phyloP scores from a whole-genome alignment of 2,888 invertebrate species.

The Hetaerina titia region DNA sequence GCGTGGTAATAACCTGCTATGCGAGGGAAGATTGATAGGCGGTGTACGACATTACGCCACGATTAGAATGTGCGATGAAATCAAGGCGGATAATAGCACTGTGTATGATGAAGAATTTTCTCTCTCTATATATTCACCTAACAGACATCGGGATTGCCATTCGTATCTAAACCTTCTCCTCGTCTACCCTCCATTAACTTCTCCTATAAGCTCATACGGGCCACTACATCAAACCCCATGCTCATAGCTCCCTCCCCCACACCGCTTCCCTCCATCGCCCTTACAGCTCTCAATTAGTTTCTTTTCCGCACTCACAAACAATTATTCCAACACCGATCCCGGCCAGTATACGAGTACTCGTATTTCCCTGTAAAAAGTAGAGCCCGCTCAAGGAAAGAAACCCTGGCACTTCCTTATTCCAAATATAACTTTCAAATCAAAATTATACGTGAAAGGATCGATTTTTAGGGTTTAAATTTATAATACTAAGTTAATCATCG shows the following conservation, averaged over 20 bases:
- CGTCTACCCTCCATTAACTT: background rate
- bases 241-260: background rate
- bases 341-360: too few species aligned
- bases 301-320: too few species aligned
- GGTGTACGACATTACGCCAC: background rate
- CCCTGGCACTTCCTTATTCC: too few species aligned
- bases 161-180: background rate
- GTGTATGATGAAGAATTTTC: background rate
- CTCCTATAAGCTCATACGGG: background rate
- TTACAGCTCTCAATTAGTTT: too few species aligned
- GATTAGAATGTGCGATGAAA: background rate
- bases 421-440: too few species aligned
- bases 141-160: background rate
- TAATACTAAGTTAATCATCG: too few species aligned
- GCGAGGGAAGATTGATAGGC: background rate
- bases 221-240: background rate
- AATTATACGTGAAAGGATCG: too few species aligned
- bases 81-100: background rate
- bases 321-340: too few species aligned
- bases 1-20: background rate
- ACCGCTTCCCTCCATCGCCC: background rate
- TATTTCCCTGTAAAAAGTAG: too few species aligned
- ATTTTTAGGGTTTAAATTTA: too few species aligned
- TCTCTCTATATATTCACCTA: background rate
- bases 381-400: too few species aligned